Conservation (phyloP, 2,113 vertebrate species). For the Chroicocephalus ridibundus region DNA sequence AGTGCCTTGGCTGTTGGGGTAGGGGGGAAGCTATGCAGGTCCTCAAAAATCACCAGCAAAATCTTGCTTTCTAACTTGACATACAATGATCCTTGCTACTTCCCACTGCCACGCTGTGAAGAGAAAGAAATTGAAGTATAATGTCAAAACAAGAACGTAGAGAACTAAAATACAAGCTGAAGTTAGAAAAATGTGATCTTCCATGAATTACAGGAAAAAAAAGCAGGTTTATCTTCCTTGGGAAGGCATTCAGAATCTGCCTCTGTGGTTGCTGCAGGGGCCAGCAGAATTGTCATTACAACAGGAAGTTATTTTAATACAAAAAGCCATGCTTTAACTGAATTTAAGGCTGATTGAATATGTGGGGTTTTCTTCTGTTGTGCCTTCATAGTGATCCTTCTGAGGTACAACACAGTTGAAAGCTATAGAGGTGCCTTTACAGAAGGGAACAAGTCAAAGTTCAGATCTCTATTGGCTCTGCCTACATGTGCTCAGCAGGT, state of each 20-base stretch:
- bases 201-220: neutral
- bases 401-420: neutral
- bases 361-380: neutral
- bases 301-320: neutral
- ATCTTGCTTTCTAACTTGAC: neutral
- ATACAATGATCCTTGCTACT: neutral
- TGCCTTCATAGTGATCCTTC: neutral
- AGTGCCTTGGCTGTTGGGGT: neutral
- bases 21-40: neutral
- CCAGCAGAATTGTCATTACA: neutral
- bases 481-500: neutral
- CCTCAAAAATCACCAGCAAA: neutral
- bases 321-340: neutral
- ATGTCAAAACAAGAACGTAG: neutral
- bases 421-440: neutral
- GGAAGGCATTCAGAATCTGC: neutral
- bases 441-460: neutral
- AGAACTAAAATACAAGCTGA: neutral
- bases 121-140: neutral
- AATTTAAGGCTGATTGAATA: neutral
- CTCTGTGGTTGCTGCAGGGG: neutral
- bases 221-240: neutral
- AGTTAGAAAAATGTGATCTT: neutral
- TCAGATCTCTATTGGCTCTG: neutral
- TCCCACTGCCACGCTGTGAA: neutral